Conservation (phyloP, 2,797 vertebrate species). For the Notamacropus eugenii region DNA sequence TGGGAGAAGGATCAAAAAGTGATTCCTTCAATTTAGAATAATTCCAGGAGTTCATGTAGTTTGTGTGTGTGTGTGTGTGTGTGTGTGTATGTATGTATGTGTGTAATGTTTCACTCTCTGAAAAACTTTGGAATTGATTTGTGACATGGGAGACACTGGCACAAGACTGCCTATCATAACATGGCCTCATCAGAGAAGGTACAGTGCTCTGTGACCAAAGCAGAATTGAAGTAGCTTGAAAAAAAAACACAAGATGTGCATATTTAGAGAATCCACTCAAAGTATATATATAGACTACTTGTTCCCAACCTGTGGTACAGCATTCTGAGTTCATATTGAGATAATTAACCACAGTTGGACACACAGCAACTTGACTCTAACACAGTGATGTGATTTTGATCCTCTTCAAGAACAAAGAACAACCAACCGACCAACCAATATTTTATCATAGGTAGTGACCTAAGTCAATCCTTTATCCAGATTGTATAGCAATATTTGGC, state of each 20-base stretch:
- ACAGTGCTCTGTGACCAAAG: neutral
- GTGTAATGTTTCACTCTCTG: neutral
- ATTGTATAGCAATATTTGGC: neutral
- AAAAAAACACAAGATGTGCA: neutral
- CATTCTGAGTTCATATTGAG: neutral
- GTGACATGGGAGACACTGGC: neutral
- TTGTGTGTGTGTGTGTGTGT: neutral
- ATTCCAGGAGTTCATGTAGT: neutral
- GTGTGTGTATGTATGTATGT: neutral
- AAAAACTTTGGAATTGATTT: neutral
- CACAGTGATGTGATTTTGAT: neutral
- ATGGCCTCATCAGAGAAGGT: neutral
- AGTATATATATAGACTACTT: neutral
- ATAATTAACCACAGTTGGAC: neutral
- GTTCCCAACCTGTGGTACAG: neutral
- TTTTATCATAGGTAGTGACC: neutral
- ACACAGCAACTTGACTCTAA: neutral
- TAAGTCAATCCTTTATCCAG: neutral
- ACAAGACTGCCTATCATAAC: too few relatives aligned
- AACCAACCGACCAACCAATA: neutral
- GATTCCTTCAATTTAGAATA: neutral
- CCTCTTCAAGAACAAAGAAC: neutral
- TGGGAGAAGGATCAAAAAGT: neutral
- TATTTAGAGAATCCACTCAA: neutral
- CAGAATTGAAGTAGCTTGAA: neutral